Evolutionary conservation across 2,888 invertebrate genomes (phyloP), one percentile per base, ranked within the genome.

Genomic region (Tiphia femorata): DNA sequence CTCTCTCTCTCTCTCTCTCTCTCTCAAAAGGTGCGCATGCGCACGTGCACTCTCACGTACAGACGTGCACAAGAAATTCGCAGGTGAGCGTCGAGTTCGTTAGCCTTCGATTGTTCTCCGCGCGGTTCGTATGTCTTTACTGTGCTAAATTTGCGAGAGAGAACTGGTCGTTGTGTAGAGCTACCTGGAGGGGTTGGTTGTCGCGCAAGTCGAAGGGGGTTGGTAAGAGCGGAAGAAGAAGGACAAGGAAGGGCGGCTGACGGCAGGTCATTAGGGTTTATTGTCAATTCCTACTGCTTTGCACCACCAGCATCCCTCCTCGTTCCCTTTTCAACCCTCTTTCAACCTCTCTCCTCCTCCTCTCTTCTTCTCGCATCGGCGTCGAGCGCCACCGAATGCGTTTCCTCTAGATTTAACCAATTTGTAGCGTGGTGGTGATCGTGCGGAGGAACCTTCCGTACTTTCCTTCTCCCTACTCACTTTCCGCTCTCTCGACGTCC

Each of bases 101-200:
- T 79, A 78, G 77, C 50, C 59, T 66, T 55, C 75, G 70, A 78
- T 79, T 79, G 79, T 78, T 77, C 73, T 69, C 56, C 51, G 52
- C n/a, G n/a, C 58, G 67, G 63, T 58, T 56, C 60, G 55, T 49
- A 63, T 62, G 57, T 71, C 58, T 69, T 58, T 58, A 50, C 51
- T 59, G 55, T 61, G 60, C 58, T 57, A 52, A 74, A 67, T 74
- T 73, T 64, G 49, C 16, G 53, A 35, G 35, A 21, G n/a, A n/a
- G 23, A 23, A 5, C 41, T 19, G 41, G 16, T 12, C 12, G 23
- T 41, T 27, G 16, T 16, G 29, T 14, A 17, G 2, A 23, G 29
- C 2, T n/a, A 10, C 21, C 8, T 10, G 35, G 23, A 29, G n/a
- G 35, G 30, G 21, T 10, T 21, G 23, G n/a, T 25, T 8, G 27